Conservation (phyloP, 2,113 vertebrate species). For the Prinia subflava region DNA sequence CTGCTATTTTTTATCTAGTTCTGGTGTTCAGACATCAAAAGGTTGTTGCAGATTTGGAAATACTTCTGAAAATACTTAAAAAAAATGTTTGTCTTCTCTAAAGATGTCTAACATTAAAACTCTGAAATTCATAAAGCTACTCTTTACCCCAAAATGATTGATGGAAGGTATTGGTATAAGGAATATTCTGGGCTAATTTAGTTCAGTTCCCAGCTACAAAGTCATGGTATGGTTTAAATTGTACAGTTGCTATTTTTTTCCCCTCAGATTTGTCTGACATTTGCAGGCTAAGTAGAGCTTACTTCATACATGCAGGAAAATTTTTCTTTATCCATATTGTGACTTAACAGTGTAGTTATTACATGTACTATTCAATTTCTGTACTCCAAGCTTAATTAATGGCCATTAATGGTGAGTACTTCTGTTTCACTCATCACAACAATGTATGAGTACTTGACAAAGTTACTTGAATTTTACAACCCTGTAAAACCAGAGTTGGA, state of each 20-base stretch:
- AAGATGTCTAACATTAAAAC: background rate
- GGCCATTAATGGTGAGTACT: background rate
- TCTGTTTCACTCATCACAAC: background rate
- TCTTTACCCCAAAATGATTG: rapidly evolving
- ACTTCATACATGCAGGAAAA: background rate
- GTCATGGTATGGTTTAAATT: background rate
- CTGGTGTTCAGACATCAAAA: background rate
- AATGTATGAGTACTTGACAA: background rate
- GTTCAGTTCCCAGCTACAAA: background rate
- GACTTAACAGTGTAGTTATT: background rate
- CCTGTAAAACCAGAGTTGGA: background rate
- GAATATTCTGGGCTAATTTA: background rate
- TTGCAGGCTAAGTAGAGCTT: background rate
- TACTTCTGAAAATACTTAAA: background rate
- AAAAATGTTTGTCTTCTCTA: background rate
- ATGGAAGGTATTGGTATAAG: background rate
- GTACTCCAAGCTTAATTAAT: background rate
- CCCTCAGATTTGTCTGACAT: background rate
- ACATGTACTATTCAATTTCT: background rate
- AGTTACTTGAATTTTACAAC: background rate
- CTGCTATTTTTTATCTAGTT: background rate
- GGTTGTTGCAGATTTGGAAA: background rate
- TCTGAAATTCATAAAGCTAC: background rate
- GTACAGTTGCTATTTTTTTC: background rate
- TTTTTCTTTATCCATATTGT: background rate